phyloP scores from a whole-genome alignment of 2,113 vertebrate genomes.

The Telmatochromis brichardi region DNA sequence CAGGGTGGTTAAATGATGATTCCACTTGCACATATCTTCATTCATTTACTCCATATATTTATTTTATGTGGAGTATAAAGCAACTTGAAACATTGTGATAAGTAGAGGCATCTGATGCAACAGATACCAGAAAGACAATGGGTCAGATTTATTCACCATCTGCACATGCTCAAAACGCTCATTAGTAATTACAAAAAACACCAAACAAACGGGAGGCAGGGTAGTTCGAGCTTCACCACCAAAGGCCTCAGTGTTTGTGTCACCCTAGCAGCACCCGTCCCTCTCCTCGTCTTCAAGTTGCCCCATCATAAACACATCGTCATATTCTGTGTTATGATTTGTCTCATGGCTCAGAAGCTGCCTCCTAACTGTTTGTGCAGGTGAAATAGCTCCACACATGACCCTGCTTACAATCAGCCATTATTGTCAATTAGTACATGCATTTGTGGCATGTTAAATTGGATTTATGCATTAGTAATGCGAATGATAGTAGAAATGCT shows the following conservation, averaged over 20 bases:
- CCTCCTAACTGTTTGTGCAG: background rate
- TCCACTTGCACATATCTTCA: background rate
- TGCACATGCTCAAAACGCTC: fast-evolving
- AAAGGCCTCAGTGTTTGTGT: background rate
- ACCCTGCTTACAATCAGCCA: background rate
- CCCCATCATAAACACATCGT: background rate
- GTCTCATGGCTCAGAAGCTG: background rate
- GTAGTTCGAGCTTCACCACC: background rate
- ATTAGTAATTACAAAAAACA: background rate
- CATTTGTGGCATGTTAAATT: background rate
- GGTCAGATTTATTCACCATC: background rate
- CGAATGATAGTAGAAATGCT: fast-evolving
- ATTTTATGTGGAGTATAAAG: background rate
- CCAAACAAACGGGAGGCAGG: background rate
- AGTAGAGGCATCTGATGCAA: background rate
- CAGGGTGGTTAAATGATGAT: background rate
- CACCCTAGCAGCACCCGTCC: background rate
- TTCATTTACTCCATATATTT: background rate
- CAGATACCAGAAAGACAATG: background rate
- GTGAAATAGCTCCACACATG: background rate
- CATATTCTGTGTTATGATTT: background rate
- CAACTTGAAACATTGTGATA: background rate
- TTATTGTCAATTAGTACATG: background rate
- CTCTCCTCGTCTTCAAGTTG: background rate
- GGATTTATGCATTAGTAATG: background rate